Percentiles rank a stretch among this genome's conserved stretches.
These are phyloP conservation scores for Aramus guarauna DNA, from an alignment of 2,113 vertebrate species.

Conservation along the genomic window DNA sequence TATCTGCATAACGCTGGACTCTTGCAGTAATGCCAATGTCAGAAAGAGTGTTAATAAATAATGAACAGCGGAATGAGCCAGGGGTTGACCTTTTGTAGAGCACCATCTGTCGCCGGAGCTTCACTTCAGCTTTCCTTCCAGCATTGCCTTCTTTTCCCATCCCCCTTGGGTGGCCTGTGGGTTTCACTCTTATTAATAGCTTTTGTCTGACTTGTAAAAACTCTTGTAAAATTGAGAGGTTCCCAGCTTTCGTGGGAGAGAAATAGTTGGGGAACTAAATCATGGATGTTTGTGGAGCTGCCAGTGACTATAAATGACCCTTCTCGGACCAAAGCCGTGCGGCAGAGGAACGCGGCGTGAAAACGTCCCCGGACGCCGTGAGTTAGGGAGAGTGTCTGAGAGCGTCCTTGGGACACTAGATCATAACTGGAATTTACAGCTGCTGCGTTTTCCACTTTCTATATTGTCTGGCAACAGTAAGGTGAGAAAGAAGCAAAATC, in stretches of 20 bases:
- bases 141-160: background rate
- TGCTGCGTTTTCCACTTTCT: background rate
- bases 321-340: background rate
- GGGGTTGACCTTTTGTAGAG: constrained; percentile 71
- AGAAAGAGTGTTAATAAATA: constrained; percentile 73
- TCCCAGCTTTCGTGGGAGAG: background rate
- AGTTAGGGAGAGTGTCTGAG: background rate
- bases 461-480: background rate
- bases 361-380: background rate
- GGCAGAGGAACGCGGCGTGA: background rate
- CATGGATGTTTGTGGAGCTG: background rate
- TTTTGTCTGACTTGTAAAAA: constrained; percentile 13
- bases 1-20: constrained; percentile 56
- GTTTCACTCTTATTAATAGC: constrained; percentile 34
- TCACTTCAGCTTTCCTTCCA: constrained; percentile 54
- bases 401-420: background rate
- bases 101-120: constrained; percentile 63
- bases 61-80: constrained; percentile 64
- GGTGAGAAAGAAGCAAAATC: background rate
- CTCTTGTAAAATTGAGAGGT: constrained; percentile 20
- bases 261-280: constrained; percentile 16
- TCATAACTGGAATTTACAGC: background rate
- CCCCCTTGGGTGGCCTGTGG: too few species aligned
- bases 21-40: constrained; percentile 49
- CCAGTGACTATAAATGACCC: background rate